These are phyloP conservation scores for Lycorma delicatula DNA, from an alignment of 1,140 invertebrate species.

Conservation along the genomic window DNA sequence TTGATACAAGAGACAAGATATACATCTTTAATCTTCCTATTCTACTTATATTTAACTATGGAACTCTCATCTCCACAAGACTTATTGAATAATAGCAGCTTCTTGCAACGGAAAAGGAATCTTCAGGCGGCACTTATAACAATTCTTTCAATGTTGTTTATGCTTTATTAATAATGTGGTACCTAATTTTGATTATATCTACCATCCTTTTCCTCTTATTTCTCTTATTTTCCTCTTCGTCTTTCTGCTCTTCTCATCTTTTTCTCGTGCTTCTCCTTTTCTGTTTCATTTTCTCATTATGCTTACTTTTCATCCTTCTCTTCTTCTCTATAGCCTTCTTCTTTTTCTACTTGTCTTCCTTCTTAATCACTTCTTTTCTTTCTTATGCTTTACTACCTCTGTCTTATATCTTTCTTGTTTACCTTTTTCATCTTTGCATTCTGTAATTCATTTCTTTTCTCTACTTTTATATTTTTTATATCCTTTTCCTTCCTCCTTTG, in stretches of 20 bases:
- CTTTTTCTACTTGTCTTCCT: neutral
- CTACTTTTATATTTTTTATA: neutral
- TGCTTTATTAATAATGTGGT: too few relatives aligned
- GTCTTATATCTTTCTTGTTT: neutral
- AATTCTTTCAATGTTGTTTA: too few relatives aligned
- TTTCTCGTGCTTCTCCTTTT: neutral
- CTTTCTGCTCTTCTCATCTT: neutral
- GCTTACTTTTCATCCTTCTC: neutral
- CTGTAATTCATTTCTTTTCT: neutral
- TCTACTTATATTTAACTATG: too few relatives aligned
- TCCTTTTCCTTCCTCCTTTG: neutral
- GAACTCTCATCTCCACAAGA: too few relatives aligned
- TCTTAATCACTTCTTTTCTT: neutral
- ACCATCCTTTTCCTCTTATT: neutral
- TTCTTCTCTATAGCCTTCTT: neutral
- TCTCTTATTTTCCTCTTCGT: neutral
- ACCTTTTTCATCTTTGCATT: neutral
- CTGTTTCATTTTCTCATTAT: neutral
- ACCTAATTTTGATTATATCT: too few relatives aligned
- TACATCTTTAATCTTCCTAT: too few relatives aligned
- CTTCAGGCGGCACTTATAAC: too few relatives aligned
- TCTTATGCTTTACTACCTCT: neutral
- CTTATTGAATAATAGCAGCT: too few relatives aligned
- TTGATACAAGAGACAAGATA: too few relatives aligned
- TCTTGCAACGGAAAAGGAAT: too few relatives aligned